Conservation (phyloP, 2,888 invertebrate species). For the Archips xylosteana region DNA sequence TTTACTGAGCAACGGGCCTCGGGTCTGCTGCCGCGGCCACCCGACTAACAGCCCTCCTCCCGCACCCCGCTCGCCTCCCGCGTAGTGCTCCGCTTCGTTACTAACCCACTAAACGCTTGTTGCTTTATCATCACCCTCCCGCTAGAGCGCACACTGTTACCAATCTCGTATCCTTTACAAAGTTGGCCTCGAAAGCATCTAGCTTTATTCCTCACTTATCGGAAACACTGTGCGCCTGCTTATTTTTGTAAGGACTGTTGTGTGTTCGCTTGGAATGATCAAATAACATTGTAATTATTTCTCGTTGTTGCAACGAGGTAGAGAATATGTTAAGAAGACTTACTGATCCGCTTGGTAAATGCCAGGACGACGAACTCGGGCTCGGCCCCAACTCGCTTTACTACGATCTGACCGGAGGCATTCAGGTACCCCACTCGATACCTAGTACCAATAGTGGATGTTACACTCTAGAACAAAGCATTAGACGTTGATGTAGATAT, state of each 20-base stretch:
- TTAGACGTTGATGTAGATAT: constrained; percentile 26
- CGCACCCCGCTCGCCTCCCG: constrained; percentile 66
- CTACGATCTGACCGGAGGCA: constrained; percentile 85
- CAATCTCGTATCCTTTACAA: not conserved
- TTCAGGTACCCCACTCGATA: constrained; percentile 75
- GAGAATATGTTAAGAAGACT: constrained; percentile 78
- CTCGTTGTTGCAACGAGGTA: constrained; percentile 78
- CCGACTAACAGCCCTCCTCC: constrained; percentile 45
- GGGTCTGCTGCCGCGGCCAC: constrained; percentile 40
- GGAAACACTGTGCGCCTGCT: constrained; percentile 28
- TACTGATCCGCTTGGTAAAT: constrained; percentile 83
- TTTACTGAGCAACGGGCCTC: not conserved
- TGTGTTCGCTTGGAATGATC: constrained; percentile 65
- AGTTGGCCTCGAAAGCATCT: not conserved
- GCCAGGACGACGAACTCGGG: constrained; percentile 84
- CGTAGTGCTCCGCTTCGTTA: constrained; percentile 69
- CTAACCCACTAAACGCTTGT: constrained; percentile 71
- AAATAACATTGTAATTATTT: constrained; percentile 71
- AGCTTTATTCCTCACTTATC: constrained; percentile 5
- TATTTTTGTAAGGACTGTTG: constrained; percentile 41
- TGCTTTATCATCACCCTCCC: constrained; percentile 58
- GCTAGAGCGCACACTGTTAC: constrained; percentile 29
- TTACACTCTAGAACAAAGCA: constrained; percentile 30
- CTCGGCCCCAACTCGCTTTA: constrained; percentile 84
- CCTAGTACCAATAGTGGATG: constrained; percentile 34